Base-by-base conservation (phyloP, 92 coral and sea anemone species). In the Meandrina meandrites region DNA sequence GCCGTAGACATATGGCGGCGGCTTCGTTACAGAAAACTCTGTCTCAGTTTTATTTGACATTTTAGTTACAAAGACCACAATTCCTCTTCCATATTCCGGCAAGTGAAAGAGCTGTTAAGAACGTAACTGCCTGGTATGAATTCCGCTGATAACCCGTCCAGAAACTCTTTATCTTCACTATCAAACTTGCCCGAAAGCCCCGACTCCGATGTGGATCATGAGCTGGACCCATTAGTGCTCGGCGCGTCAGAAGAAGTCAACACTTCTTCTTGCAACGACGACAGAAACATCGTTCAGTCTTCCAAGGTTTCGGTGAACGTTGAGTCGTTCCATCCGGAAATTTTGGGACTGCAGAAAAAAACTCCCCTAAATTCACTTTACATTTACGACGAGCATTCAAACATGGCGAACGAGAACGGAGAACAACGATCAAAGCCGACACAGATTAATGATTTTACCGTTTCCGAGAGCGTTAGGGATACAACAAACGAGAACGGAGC, bases 241-340 rank as follows among this genome's bases (percentile, higher is more conserved):
- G 98, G 96, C 24, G 98, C 98, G 47, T 94, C 94, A 47, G 98
- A 93, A 81, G 98, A 94, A 68, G 92, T 93, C 45, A 94, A 91
- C 78, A 89, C 98, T 31, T 90, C 92, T 31, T 47, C 56, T 48
- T 70, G 78, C 42, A 81, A 75, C 79, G 83, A 73, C 69, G 86
- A 51, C 76, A 62, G 89, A 64, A 79, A 78, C 76, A 62, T 31
- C 19, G 40, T 53, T 76, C 64, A 31, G 50, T 21, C 84, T 15
- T 86, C 80, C 28, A 78, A 86, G 51, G 66, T 3, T 32, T 51
- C 34, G 51, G 82, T 76, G 6, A 34, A 27, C 16, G 68, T 68
- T 68, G 89, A 86, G 80, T 67, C 79, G 34, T 32, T 78, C 4
- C 31, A 48, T 69, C 72, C 85, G 8, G 85, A 72, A n/a, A 56